Evolutionary conservation across 2,888 invertebrate species (phyloP), one percentile per base, ranked within the genome.

Genomic region (Metacarcinus magister): DNA sequence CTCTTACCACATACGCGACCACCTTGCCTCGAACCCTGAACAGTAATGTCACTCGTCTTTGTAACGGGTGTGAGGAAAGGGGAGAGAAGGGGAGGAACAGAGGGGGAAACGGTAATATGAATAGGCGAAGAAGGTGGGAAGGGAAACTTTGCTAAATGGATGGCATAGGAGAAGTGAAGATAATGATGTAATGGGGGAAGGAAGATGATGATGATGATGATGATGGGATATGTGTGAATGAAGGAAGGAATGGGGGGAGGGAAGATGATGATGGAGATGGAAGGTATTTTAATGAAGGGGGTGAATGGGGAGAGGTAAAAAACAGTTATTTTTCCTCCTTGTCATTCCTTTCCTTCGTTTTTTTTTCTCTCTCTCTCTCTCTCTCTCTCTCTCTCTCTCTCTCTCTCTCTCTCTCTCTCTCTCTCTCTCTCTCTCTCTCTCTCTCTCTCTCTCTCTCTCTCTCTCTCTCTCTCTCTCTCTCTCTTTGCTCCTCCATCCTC

Each of bases 371-470:
- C 48, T n/a, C 48, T 23, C 48, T n/a, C n/a, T 23, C 48, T 23
- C n/a, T 46, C 92, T 92, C 92, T 46, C 46, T 46, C 92, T 92
- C 92, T 46, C 46, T 92, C 92, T 43, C 92, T 67, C 67, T 67
- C 67, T 67, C 67, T 67, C 67, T 67, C 67, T 67, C 54, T 54
- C 54, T 54, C 54, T 54, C 54, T 54, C 54, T 54, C 54, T 54
- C 54, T 54, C 54, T 54, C 54, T 54, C 44, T 91, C 91, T 4
- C 32, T 91, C 39, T 46, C 43, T 91, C 91, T 4, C 91, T 91
- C 91, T 4, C 43, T 91, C 91, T 4, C 43, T 43, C 91, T 3
- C 54, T 54, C 54, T 3, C 54, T 54, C 54, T 3, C 67, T 67
- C 67, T 13, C 67, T 67, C 67, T 13, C 67, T 67, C 67, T 13